Base-by-base conservation (phyloP, 2,888 invertebrate genomes). In the Tachina fera region DNA sequence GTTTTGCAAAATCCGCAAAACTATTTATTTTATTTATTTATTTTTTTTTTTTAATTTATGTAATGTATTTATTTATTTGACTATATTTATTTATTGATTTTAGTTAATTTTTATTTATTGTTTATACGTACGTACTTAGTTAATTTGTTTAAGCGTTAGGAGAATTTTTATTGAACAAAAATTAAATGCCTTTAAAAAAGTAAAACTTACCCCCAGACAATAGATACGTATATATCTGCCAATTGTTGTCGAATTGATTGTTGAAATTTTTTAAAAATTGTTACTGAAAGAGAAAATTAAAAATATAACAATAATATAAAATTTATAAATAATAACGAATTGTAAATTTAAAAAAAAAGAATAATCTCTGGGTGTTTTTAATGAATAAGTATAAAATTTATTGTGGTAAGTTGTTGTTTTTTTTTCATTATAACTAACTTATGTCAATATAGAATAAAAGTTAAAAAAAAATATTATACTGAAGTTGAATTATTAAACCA, bases 71-170 rank as follows among this genome's bases (percentile, higher is more conserved):
- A 70, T 79, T 80, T 45, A 43, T 31, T 43, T 67, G 56, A 22
- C n/a, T 56, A 76, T 45, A 87, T 83, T 31, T 90, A 90, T 89
- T 82, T 85, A 88, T 89, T 90, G 88, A 89, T 89, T 89, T 89
- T 77, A 67, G 61, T 67, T 70, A 78, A 86, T 67, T 68, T 68
- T 51, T 75, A 76, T 83, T 72, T 90, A 79, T 86, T 83, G 74
- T 76, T 83, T 76, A 85, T 49, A 16, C 43, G 4, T 63, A 45
- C 43, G 4, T 63, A 45, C 43, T 70, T 77, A 85, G 82, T 82
- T 85, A 85, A 86, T 79, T 83, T 76, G 72, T 79, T 31, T 82
- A 71, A 81, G 77, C 58, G 71, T 70, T 83, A 78, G 72, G 61
- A 75, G 75, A 81, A 58, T 71, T 53, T 58, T 83, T 70, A 70